These are phyloP conservation scores for Listrodromus nycthemerus DNA, from an alignment of 2,888 invertebrate genomes.

Conservation along the genomic window DNA sequence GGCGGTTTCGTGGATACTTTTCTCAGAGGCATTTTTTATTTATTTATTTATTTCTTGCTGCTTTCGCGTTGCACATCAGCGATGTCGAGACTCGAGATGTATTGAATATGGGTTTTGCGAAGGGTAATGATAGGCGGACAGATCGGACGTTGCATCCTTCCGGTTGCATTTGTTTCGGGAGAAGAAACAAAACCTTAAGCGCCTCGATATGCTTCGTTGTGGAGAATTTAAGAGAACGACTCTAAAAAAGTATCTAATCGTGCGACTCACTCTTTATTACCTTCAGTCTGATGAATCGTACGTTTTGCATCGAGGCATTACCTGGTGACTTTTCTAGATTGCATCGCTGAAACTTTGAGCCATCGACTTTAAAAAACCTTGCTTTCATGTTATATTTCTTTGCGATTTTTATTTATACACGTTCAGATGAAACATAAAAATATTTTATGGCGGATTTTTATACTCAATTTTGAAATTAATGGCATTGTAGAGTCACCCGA, in stretches of 20 bases:
- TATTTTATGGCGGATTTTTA: no score
- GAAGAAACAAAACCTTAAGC: constrained; percentile 39
- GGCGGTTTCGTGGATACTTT: constrained; percentile 47
- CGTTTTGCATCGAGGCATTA: neutral
- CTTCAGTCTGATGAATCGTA: neutral
- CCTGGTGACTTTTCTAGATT: no score
- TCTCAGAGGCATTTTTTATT: constrained; percentile 61
- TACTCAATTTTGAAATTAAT: no score
- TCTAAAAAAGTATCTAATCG: neutral
- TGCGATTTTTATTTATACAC: no score
- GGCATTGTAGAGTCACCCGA: no score
- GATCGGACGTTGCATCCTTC: constrained; percentile 45
- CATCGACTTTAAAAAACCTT: neutral
- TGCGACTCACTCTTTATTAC: neutral
- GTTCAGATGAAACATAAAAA: no score
- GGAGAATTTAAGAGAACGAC: neutral
- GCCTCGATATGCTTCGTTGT: no score
- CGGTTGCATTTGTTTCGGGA: constrained; percentile 50
- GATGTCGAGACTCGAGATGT: neutral
- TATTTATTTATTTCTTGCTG: neutral
- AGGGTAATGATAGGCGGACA: neutral
- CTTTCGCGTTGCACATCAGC: neutral
- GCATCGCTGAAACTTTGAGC: neutral
- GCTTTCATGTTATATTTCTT: no score
- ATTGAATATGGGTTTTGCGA: neutral